Base-by-base conservation (phyloP, 2,888 invertebrate genomes). In the Anorthoa munda region DNA sequence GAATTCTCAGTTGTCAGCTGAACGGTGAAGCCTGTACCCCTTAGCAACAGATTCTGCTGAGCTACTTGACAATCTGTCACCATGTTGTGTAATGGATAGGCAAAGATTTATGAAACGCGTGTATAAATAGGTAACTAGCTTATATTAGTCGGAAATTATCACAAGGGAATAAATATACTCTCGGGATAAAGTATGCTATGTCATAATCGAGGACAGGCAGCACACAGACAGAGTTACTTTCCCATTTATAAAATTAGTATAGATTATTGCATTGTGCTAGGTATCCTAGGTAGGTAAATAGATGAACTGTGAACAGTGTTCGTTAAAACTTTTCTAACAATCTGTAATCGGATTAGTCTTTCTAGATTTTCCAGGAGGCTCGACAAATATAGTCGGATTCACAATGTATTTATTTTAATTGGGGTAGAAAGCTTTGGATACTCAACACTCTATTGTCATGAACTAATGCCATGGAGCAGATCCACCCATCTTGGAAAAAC, bases 41-140 rank as follows among this genome's bases (percentile, higher is more conserved):
- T 18, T 23, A 13, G 45, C 26, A 50, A 53, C 48, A 2, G 18
- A 61, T 58, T 46, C 53, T 58, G 51, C 21, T 53, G 51, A 17
- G 31, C 45, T 17, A 31, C 31, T 51, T 13, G 17, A 15, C 46
- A 17, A 15, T 39, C 45, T 11, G 75, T 45, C 71, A 50, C 7
- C n/a, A 46, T 39, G 31, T 78, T 78, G 51, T 15, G 18, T 78
- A 78, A 78, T 15, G 45, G 26, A 46, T 18, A 51, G 31, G 17
- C 26, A 11, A 23, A 45, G 46, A 17, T 53, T 63, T 63, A 58
- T 26, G 51, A 59, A 53, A 72, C 17, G 26, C 12, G 31, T 21
- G 12, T 4, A 15, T n/a, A 56, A 13, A 11, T 58, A 18, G 0
- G 15, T 21, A 53, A 9, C 39, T 9, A 39, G 39, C 39, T 39